Evolutionary conservation across 1,140 invertebrate species (phyloP).

Genomic region (Drosophila bifasciata): DNA sequence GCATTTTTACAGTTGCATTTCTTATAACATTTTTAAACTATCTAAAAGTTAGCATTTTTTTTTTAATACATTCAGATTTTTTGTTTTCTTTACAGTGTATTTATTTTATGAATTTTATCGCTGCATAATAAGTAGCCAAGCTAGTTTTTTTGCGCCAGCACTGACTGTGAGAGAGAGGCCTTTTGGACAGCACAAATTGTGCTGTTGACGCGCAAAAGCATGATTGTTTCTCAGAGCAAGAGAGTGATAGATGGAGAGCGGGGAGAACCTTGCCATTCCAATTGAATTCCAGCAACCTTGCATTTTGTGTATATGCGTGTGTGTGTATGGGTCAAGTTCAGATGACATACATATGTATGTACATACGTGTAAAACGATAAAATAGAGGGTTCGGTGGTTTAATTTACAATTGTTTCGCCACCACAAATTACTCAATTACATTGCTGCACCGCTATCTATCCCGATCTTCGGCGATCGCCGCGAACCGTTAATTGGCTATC

Average conservation of each 20-base stretch:
- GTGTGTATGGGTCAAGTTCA: slow-evolving; percentile 53
- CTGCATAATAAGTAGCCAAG: too few species aligned
- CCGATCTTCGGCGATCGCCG: slow-evolving; percentile 18
- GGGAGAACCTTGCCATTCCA: not conserved
- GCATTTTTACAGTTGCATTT: too few species aligned
- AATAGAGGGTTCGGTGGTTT: slow-evolving; percentile 1
- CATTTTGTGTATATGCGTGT: not conserved
- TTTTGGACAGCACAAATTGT: slow-evolving; percentile 29
- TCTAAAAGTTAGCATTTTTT: too few species aligned
- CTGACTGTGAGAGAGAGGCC: slow-evolving; percentile 21
- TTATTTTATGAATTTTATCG: too few species aligned
- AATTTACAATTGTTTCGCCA: slow-evolving; percentile 54
- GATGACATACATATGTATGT: slow-evolving; percentile 2
- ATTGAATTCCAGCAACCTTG: not conserved
- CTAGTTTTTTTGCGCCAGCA: too few species aligned
- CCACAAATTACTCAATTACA: slow-evolving; percentile 47
- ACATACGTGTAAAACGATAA: not conserved
- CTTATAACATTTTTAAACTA: too few species aligned
- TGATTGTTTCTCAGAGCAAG: not conserved
- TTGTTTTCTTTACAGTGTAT: too few species aligned
- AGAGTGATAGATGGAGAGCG: not conserved
- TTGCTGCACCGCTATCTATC: slow-evolving; percentile 12
- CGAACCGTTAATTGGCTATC: slow-evolving; percentile 18
- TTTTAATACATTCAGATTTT: too few species aligned
- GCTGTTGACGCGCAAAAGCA: slow-evolving; percentile 21